Base-by-base conservation (phyloP, 1,140 invertebrate genomes). In the Ooceraea biroi region DNA sequence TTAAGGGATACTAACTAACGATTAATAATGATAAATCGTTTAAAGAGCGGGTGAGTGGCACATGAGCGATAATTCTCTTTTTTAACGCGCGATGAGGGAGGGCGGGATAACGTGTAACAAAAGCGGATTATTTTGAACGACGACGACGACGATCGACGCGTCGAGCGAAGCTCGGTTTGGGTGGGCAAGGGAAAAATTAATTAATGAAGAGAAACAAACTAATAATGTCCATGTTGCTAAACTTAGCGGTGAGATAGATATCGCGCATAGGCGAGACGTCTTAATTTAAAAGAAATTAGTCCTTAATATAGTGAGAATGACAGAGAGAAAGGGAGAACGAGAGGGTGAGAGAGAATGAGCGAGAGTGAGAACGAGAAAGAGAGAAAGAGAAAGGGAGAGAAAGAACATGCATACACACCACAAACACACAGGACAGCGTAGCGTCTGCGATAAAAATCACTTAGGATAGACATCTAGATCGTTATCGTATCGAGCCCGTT, bases 151-250 rank as follows among this genome's bases (percentile, higher is more conserved):
- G 85, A 85, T n/a, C n/a, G 58, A 63, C 17, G 19, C 46, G 48
- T 69, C 22, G 25, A 46, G 48, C 3, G 22, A 3, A 44, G 19
- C 8, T 58, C 25, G 69, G 71, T 10, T 22, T 50, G 17, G 12
- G 11, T 0, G 11, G 36, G 14, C 12, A 50, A 14, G 10, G 57
- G 50, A 82, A 41, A 74, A 27, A 68, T 48, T 25, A 27, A 68
- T 48, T 25, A 76, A 76, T 48, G 27, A 58, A 68, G 48, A 84
- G 58, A 80, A 65, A 82, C 82, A 76, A 85, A 88, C 85, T 85
- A 89, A 88, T 87, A 90, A 89, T 89, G 91, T 91, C 91, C 90
- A 91, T 90, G 91, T 91, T 90, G 90, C 89, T 91, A 90, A 89
- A 85, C 48, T 84, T 91, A 91, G 86, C 83, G 76, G 68, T 85